phyloP scores from a whole-genome alignment of 2,113 vertebrate genomes.

The Festucalex cinctus region DNA sequence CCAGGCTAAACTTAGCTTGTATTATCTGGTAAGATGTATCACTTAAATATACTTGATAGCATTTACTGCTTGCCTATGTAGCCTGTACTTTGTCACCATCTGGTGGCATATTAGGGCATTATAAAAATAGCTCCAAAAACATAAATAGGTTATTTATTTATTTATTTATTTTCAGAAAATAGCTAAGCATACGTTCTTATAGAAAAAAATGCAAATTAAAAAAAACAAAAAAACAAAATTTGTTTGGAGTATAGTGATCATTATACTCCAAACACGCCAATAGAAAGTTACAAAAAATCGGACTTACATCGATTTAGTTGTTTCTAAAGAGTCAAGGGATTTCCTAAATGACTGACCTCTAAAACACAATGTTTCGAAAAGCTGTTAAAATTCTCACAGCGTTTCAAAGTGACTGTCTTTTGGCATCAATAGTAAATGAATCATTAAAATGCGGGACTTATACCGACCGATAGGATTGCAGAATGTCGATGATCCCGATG shows the following conservation, averaged over 20 bases:
- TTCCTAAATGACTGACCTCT: background rate
- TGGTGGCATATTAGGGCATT: background rate
- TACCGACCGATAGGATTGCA: conserved; percentile 99
- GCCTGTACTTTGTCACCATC: background rate
- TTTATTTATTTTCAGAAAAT: background rate
- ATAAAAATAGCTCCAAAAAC: background rate
- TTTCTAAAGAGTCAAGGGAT: background rate
- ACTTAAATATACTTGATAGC: background rate
- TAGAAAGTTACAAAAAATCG: background rate
- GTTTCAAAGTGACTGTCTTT: background rate
- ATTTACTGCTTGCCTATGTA: background rate
- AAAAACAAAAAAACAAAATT: background rate
- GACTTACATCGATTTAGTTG: background rate
- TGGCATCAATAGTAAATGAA: background rate
- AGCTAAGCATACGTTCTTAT: background rate
- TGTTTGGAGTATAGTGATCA: background rate
- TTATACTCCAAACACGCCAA: background rate
- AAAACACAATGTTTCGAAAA: background rate
- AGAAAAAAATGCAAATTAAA: background rate
- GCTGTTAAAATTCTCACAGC: background rate
- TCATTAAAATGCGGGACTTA: conserved; percentile 2
- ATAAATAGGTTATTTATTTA: background rate
- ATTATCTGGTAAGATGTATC: no score
- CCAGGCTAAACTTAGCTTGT: background rate
- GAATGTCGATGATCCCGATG: conserved; percentile 95